These are phyloP conservation scores for Peromyscus aztecus DNA, from an alignment of 2,797 vertebrate species.

Conservation along the genomic window DNA sequence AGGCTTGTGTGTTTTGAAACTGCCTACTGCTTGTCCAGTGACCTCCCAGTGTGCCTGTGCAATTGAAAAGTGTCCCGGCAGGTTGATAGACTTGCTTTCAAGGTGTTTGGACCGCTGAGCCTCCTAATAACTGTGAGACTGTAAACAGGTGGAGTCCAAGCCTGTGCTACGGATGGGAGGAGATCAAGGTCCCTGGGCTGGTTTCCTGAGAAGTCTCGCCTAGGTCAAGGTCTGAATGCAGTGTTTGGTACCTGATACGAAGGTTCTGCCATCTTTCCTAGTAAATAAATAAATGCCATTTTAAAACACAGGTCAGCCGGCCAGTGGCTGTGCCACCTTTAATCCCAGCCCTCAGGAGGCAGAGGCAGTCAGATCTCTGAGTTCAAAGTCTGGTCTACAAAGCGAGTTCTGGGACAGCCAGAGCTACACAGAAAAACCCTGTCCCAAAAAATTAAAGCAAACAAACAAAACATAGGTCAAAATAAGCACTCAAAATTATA, in stretches of 20 bases:
- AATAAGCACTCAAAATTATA: neutral
- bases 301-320: neutral
- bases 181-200: neutral
- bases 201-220: neutral
- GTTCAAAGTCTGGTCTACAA: neutral
- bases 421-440: neutral
- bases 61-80: neutral
- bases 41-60: neutral
- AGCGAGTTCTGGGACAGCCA: neutral
- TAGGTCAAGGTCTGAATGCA: neutral
- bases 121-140: neutral
- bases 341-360: neutral
- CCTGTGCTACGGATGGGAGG: neutral
- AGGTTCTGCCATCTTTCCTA: neutral
- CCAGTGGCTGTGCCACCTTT: neutral
- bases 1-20: neutral
- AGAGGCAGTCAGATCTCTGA: neutral
- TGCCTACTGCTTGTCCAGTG: neutral
- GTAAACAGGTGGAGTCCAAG: neutral
- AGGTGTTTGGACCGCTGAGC: constrained; percentile 1
- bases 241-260: neutral
- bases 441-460: neutral
- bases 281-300: constrained; percentile 44
- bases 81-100: neutral
- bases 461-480: constrained; percentile 14